Evolutionary conservation across 2,113 vertebrate genomes (phyloP), one percentile per base, ranked within the genome.

Genomic region (Archilochus colubris): DNA sequence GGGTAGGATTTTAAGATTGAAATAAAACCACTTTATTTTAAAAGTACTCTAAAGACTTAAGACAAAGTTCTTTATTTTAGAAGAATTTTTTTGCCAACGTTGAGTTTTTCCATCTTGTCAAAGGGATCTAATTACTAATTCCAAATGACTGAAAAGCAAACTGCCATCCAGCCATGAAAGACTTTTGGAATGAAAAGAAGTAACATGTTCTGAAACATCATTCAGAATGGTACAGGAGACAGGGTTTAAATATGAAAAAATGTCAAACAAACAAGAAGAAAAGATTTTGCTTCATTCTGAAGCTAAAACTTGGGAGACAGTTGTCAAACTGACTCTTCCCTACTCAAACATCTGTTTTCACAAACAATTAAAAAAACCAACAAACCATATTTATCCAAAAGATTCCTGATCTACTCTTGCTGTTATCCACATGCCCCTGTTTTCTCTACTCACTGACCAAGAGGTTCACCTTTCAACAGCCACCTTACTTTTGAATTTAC

Each of bases 401-500:
- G 40, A 48, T 62, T 76, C 12, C 40, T 8, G 3, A 86, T 21
- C 43, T 48, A 23, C 15, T 86, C 61, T 74, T 80, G 59, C 50
- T 4, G 2, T 76, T 81, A 55, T 31, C 54, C 64, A 44, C n/a
- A 48, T 19, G 43, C 31, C 64, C 20, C 36, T 1, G 0, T 72
- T 93, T 57, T 57, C 44, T 62, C 72, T 81, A 78, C 40, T 72
- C n/a, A 68, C 48, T 72, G 31, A 46, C 57, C 7, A 14, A 75
- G 10, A 28, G 27, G 76, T 63, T 82, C 1, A 3, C 14, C 36
- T 77, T 40, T 50, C 46, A 91, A 76, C 50, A 88, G 33, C 23
- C 78, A 90, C 28, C 99, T 98, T 98, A 99, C 99, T 99, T 98
- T 99, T 99, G 97, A 99, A 99, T 96, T 99, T 99, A 98, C 99